Conservation (phyloP, 2,888 invertebrate genomes). For the Gandaritis pyraliata region DNA sequence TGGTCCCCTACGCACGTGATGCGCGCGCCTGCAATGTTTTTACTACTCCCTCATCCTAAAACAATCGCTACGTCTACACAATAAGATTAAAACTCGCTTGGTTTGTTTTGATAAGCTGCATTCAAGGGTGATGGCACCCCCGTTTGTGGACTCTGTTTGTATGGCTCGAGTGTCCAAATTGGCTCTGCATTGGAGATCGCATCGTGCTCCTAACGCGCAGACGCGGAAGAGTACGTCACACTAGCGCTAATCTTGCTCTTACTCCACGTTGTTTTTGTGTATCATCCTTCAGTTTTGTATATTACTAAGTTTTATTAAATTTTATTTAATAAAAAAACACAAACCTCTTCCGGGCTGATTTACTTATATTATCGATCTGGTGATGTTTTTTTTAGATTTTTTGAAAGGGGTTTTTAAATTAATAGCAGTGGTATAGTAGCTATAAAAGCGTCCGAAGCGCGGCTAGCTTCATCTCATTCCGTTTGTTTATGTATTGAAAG, state of each 20-base stretch:
- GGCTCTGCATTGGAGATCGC: constrained; percentile 56
- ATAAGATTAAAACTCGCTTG: constrained; percentile 47
- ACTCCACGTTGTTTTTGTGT: constrained; percentile 60
- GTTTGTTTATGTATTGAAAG: constrained; percentile 83
- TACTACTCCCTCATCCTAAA: constrained; percentile 22
- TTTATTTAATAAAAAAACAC: too few relatives aligned
- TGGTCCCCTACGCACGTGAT: constrained; percentile 73
- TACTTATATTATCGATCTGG: constrained; percentile 6
- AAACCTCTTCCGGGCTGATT: constrained; percentile 7
- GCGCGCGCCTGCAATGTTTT: constrained; percentile 65
- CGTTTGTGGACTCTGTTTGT: constrained; percentile 63
- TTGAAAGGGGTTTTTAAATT: constrained; percentile 6
- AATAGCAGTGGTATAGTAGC: constrained; percentile 17
- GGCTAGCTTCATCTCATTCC: constrained; percentile 76
- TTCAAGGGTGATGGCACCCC: constrained; percentile 56
- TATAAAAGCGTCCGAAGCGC: constrained; percentile 41
- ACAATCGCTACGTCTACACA: constrained; percentile 7
- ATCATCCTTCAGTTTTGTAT: constrained; percentile 40
- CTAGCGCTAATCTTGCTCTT: constrained; percentile 73
- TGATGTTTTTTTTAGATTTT: constrained; percentile 7
- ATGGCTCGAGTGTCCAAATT: constrained; percentile 67
- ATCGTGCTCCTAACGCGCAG: constrained; percentile 70
- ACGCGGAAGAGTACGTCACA: constrained; percentile 78
- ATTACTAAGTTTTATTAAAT: constrained; percentile 32
- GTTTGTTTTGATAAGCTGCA: constrained; percentile 55